Conservation (phyloP, 2,888 invertebrate genomes). For the Julus scanicus region DNA sequence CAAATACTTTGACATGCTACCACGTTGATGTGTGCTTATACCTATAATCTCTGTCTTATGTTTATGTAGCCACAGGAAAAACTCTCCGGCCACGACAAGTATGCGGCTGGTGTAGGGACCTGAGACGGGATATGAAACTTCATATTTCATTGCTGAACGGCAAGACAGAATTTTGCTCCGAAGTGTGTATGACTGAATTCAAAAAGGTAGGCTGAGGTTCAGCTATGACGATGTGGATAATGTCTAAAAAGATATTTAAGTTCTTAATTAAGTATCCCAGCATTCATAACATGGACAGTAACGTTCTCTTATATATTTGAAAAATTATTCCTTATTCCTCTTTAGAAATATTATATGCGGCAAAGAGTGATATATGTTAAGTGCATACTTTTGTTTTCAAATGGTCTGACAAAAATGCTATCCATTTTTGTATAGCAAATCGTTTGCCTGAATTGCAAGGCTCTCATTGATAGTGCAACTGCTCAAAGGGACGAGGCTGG, state of each 20-base stretch:
- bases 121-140: slow-evolving; percentile 76
- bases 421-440: too few relatives aligned
- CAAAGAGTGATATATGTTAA: too few relatives aligned
- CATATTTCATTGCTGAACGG: slow-evolving; percentile 87
- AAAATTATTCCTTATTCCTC: too few relatives aligned
- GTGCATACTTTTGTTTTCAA: too few relatives aligned
- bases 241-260: too few relatives aligned
- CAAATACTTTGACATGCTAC: background rate
- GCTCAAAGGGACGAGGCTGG: slow-evolving; percentile 70
- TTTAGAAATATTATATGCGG: too few relatives aligned
- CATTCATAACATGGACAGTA: too few relatives aligned
- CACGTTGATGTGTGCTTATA: background rate
- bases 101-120: slow-evolving; percentile 60
- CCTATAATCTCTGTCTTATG: background rate
- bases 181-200: slow-evolving; percentile 87
- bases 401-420: too few relatives aligned
- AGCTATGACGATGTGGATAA: too few relatives aligned
- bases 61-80: slow-evolving; percentile 11
- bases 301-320: too few relatives aligned
- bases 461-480: slow-evolving; percentile 82
- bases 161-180: slow-evolving; percentile 92
- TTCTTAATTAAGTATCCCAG: too few relatives aligned
- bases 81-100: slow-evolving; percentile 49
- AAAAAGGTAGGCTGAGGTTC: slow-evolving; percentile 75
- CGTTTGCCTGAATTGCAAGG: slow-evolving; percentile 73